A percentile compares a stretch with the other conserved stretches of the same genome.
These are phyloP conservation scores for Aptenodytes patagonicus DNA, from an alignment of 2,113 vertebrate genomes.

Conservation along the genomic window DNA sequence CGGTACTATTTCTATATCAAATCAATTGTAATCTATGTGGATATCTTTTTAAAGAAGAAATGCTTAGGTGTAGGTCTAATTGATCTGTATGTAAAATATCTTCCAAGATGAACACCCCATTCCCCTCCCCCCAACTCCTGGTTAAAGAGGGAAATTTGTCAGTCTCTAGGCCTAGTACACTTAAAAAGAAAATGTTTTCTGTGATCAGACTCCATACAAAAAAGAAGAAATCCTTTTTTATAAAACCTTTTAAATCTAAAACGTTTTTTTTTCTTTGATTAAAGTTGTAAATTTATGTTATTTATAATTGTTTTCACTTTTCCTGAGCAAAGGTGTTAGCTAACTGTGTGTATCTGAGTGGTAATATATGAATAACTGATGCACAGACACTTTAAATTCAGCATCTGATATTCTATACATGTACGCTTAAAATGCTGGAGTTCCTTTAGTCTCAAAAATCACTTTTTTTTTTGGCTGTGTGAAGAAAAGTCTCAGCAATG, in stretches of 20 bases:
- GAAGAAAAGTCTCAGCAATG: neutral
- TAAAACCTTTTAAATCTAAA: neutral
- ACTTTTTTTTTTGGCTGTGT: neutral
- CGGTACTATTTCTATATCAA: neutral
- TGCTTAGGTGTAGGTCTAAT: neutral
- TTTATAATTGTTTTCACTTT: neutral
- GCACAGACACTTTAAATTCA: neutral
- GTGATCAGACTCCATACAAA: neutral
- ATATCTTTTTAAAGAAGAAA: neutral
- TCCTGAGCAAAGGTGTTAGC: neutral
- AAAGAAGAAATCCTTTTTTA: neutral
- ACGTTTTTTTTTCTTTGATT: neutral
- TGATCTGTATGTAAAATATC: neutral
- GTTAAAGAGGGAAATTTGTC: neutral
- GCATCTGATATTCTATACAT: neutral
- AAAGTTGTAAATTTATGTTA: neutral
- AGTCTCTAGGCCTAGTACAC: neutral
- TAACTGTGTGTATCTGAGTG: neutral
- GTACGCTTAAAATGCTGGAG: neutral
- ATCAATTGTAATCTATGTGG: neutral
- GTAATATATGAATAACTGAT: neutral
- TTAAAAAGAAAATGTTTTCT: neutral
- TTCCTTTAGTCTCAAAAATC: neutral
- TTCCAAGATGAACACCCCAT: neutral
- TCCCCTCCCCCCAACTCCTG: neutral